Percentiles rank a stretch among this genome's conserved stretches.
These are phyloP conservation scores for Cebus imitator DNA, from an alignment of 2,113 vertebrate species.

Conservation along the genomic window DNA sequence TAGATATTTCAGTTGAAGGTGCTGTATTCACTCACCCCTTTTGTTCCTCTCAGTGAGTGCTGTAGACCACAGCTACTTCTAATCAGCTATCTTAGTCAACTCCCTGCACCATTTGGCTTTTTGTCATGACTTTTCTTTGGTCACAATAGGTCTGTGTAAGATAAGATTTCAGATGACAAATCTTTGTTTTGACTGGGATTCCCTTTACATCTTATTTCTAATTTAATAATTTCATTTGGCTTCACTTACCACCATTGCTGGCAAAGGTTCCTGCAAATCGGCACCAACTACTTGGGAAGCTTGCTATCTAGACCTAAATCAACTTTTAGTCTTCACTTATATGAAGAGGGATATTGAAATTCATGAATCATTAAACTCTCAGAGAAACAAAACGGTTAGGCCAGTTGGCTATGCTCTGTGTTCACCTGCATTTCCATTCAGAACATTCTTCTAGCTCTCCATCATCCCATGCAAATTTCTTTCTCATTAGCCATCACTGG, in stretches of 20 bases:
- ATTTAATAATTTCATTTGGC: background rate
- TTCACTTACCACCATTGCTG: background rate
- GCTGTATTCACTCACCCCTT: no score
- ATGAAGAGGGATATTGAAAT: background rate
- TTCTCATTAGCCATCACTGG: background rate
- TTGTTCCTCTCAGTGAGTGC: no score
- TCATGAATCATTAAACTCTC: background rate
- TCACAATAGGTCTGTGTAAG: background rate
- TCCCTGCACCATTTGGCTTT: background rate
- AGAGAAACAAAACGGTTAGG: background rate
- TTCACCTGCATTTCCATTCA: slow-evolving; percentile 44
- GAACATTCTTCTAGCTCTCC: slow-evolving; percentile 1
- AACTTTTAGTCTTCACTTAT: background rate
- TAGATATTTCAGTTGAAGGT: no score
- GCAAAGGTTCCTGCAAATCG: background rate
- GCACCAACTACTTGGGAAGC: background rate
- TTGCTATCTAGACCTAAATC: background rate
- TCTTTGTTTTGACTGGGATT: background rate
- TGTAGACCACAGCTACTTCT: no score
- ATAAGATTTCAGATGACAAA: background rate
- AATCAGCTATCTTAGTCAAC: no score
- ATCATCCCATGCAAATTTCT: background rate
- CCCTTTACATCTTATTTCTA: slow-evolving; percentile 8
- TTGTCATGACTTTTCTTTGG: background rate
- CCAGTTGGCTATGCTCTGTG: background rate